Base-by-base conservation (phyloP, 2,888 invertebrate genomes). In the Dasypolia templi region DNA sequence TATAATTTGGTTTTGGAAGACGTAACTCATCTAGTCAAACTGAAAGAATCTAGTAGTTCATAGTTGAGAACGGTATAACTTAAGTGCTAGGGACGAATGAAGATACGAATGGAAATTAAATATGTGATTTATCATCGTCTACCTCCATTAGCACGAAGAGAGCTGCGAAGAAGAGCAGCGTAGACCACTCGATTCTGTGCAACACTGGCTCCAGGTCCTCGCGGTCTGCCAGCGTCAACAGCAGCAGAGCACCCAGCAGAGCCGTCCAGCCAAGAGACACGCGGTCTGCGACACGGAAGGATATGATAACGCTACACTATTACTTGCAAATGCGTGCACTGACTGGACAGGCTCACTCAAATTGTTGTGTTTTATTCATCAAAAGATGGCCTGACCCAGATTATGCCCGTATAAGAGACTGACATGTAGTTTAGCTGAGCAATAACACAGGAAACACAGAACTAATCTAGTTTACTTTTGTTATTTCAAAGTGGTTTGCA, bases 101-200 rank as follows among this genome's bases (percentile, higher is more conserved):
- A 26, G 22, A 62, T 29, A 29, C 22, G 2, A 29, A 14, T 29
- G 2, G 2, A 63, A 46, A n/a, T n/a, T n/a, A n/a, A n/a, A 63
- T 46, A 32, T 4, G 5, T 63, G 46, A 22, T 11, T 9, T 5
- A 32, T 46, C 22, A 32, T 29, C 22, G 22, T 44, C 12, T 77
- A 98, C 98, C 97, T 98, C 98, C 99, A 99, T 99, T 0, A 99
- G 96, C 26, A 99, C 97, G 87, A 99, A 99, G 0, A 99, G 94
- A 0, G 98, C 97, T 0, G 98, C 98, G 88, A 99, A 99, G 95
- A 99, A 99, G 51, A 99, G 94, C 0, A 99, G 94, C 0, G 99
- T 99, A 4, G 98, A 98, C 99, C 99, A 99, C 93, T 99, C 99
- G 0, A 99, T 98, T 75, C 98, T 95, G 19, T 98, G 97, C 85